Evolutionary conservation across 2,888 invertebrate species (phyloP).

Genomic region (Adineta ricciae): DNA sequence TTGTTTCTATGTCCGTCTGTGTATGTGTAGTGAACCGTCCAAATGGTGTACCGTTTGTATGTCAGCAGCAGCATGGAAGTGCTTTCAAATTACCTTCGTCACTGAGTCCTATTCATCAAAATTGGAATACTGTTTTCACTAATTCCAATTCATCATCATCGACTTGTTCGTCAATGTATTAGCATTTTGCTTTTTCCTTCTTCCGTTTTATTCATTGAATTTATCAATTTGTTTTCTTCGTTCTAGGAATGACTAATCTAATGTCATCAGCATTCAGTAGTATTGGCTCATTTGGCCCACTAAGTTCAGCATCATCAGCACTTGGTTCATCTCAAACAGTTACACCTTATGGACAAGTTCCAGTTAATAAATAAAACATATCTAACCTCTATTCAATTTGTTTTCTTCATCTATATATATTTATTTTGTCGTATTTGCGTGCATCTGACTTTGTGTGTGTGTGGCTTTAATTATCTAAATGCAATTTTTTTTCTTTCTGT

Average conservation of each 20-base stretch:
- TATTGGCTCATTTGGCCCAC: constrained; percentile 27
- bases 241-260: constrained; percentile 31
- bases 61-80: not conserved
- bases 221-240: not conserved
- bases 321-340: not conserved
- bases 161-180: not conserved
- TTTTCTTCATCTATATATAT: not conserved
- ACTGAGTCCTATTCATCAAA: not conserved
- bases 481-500: not conserved
- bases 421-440: not conserved
- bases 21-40: not conserved
- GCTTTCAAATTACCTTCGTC: not conserved
- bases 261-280: constrained; percentile 33
- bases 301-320: not conserved
- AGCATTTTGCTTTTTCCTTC: too few species aligned
- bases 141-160: not conserved
- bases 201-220: too few species aligned
- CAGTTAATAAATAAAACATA: not conserved
- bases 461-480: constrained; percentile 2
- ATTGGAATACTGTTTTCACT: not conserved
- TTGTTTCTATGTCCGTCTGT: not conserved
- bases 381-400: not conserved
- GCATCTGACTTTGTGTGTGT: not conserved
- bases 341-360: not conserved
- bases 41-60: not conserved